Conservation (phyloP, 2,888 invertebrate species). For the Protonemura montana region DNA sequence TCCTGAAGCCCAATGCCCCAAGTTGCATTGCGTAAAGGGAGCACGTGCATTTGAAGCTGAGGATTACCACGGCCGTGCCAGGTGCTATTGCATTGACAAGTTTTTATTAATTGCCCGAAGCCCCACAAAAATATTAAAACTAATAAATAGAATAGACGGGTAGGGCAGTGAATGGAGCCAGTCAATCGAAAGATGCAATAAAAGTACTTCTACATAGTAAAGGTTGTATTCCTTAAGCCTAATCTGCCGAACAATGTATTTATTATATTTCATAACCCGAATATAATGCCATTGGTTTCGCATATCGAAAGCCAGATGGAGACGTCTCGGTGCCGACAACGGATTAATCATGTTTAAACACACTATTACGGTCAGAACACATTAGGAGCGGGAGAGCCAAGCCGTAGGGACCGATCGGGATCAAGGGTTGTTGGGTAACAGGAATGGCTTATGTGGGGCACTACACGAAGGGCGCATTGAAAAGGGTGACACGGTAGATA, state of each 20-base stretch:
- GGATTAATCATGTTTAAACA: conserved; percentile 34
- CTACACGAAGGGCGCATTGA: not conserved
- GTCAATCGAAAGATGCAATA: conserved; percentile 22
- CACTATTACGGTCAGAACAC: conserved; percentile 17
- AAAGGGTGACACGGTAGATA: not conserved
- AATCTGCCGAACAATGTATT: conserved; percentile 30
- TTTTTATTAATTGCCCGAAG: conserved; percentile 37
- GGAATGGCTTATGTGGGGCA: not conserved
- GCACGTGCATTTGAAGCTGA: not conserved
- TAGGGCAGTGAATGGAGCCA: conserved; percentile 19
- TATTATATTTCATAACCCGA: conserved; percentile 42
- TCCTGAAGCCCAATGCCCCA: not conserved
- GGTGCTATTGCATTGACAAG: not conserved
- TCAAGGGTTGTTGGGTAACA: not conserved
- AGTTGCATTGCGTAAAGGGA: not conserved
- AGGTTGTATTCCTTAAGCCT: conserved; percentile 8
- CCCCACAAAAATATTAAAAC: not conserved
- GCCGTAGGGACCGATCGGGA: not conserved
- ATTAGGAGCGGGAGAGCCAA: not conserved
- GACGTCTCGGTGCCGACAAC: not conserved
- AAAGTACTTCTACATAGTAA: not conserved
- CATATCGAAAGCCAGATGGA: conserved; percentile 36
- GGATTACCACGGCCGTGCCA: conserved; percentile 5
- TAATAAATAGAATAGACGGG: conserved; percentile 19
- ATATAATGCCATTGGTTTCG: conserved; percentile 41